Percentiles rank a stretch among this genome's conserved stretches.
Evolutionary conservation across 2,888 invertebrate species (phyloP).

Genomic region (Patella caerulea): DNA sequence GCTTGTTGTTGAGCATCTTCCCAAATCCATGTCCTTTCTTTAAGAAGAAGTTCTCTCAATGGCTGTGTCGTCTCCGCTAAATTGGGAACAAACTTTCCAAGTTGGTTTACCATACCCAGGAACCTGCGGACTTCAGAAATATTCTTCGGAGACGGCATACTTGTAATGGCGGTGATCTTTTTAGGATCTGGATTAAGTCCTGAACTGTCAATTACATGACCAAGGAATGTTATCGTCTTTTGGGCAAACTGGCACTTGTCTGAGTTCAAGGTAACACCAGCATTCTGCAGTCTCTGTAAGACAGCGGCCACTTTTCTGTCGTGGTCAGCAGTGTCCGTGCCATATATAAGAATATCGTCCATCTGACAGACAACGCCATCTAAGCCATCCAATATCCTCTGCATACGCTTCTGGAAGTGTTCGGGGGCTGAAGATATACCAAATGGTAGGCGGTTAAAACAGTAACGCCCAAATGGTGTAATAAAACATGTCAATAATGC

Average conservation of each 20-base stretch:
- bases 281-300: too few relatives aligned
- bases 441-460: constrained; percentile 45
- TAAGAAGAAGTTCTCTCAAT: constrained; percentile 26
- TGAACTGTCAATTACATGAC: not conserved
- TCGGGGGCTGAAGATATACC: constrained; percentile 67
- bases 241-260: too few relatives aligned
- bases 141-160: constrained; percentile 11
- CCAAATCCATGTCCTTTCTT: constrained; percentile 29
- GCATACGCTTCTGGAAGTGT: constrained; percentile 70
- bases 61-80: constrained; percentile 14
- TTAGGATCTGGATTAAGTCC: constrained; percentile 18
- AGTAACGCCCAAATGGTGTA: constrained; percentile 49
- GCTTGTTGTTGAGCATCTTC: constrained; percentile 15
- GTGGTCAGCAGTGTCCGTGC: constrained; percentile 13
- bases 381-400: constrained; percentile 40
- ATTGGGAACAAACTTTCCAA: constrained; percentile 26
- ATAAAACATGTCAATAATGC: too few relatives aligned
- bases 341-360: constrained; percentile 23
- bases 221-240: too few relatives aligned
- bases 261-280: too few relatives aligned
- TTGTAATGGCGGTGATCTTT: too few relatives aligned
- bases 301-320: too few relatives aligned
- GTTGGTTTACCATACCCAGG: constrained; percentile 39
- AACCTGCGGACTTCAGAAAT: constrained; percentile 27
- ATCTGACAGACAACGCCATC: constrained; percentile 31